Evolutionary conservation across 2,888 invertebrate species (phyloP).

Genomic region (Drosophila gaucha): DNA sequence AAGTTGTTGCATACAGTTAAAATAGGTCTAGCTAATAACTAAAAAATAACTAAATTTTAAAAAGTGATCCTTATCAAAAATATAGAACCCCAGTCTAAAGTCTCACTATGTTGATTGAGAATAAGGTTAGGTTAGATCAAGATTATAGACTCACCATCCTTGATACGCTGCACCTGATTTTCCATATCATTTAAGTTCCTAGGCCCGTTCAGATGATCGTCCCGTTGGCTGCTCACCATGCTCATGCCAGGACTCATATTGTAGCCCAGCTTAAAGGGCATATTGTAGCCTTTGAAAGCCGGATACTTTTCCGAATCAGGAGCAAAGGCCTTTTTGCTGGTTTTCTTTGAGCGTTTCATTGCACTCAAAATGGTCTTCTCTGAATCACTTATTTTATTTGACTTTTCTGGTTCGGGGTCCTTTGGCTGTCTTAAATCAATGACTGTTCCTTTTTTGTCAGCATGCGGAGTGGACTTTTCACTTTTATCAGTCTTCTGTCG

Average conservation of each 20-base stretch:
- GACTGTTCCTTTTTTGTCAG: background rate
- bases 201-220: background rate
- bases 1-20: too few relatives aligned
- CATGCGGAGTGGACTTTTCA: background rate
- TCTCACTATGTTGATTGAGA: too few relatives aligned
- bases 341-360: slow-evolving; percentile 9
- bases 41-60: too few relatives aligned
- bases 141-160: slow-evolving; percentile 11
- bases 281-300: background rate
- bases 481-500: background rate
- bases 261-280: background rate
- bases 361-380: slow-evolving; percentile 17
- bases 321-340: background rate
- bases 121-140: too few relatives aligned
- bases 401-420: background rate
- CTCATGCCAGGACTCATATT: slow-evolving; percentile 18
- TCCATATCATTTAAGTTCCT: slow-evolving; percentile 16
- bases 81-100: too few relatives aligned
- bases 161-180: slow-evolving; percentile 5
- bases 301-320: background rate
- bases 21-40: too few relatives aligned
- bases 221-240: background rate
- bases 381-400: background rate
- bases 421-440: too few relatives aligned
- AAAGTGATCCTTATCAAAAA: too few relatives aligned